phyloP scores from a whole-genome alignment of 1,140 invertebrate genomes.

The Lepidurus packardi region DNA sequence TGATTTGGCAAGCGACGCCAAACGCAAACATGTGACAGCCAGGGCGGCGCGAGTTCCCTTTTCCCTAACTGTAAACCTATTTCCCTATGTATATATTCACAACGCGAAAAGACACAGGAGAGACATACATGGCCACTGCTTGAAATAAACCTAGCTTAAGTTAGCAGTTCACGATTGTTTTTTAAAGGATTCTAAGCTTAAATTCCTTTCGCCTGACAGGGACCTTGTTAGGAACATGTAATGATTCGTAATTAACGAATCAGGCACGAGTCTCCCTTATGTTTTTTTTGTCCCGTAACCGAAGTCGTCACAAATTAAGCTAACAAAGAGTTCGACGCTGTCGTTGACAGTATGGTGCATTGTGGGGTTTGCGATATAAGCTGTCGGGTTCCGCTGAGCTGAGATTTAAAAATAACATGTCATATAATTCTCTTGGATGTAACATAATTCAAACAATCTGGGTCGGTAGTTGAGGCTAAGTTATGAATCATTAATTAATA shows the following conservation, averaged over 20 bases:
- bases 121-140: neutral
- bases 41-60: neutral
- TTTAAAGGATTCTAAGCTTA: neutral
- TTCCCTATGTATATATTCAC: neutral
- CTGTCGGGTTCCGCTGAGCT: neutral
- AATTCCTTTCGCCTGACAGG: neutral
- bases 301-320: neutral
- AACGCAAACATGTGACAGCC: constrained; percentile 8
- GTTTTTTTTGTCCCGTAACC: neutral
- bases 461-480: constrained; percentile 3
- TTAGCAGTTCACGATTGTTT: neutral
- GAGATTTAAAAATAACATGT: constrained; percentile 2
- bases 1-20: constrained; percentile 21
- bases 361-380: neutral
- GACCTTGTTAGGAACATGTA: neutral
- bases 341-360: neutral
- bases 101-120: neutral
- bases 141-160: constrained; percentile 16
- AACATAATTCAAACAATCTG: neutral
- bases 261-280: neutral
- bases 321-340: neutral
- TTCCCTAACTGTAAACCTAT: neutral
- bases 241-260: neutral
- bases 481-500: constrained; percentile 20
- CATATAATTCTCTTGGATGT: neutral